These are phyloP conservation scores for Danio albolineatus DNA, from an alignment of 2,797 vertebrate genomes.

Conservation along the genomic window DNA sequence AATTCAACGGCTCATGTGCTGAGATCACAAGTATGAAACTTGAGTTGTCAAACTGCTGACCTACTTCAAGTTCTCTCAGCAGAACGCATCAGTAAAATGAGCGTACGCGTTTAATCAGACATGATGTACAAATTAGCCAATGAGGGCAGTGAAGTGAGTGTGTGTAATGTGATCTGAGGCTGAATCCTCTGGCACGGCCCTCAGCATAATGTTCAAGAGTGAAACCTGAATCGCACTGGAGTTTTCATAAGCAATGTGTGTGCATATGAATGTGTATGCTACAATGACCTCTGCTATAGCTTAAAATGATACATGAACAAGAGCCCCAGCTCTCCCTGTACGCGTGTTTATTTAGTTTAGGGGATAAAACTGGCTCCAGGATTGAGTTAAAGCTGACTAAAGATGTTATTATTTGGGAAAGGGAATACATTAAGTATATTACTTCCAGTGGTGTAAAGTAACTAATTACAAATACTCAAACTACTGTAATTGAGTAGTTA, in stretches of 20 bases:
- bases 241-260: constrained; percentile 36
- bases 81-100: constrained; percentile 6
- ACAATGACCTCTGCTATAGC: constrained; percentile 12
- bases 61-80: constrained; percentile 9
- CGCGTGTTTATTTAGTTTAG: background rate
- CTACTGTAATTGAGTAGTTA: too few species aligned
- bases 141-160: constrained; percentile 41
- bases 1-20: constrained; percentile 11
- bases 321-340: background rate
- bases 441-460: too few species aligned
- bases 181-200: constrained; percentile 35
- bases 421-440: background rate
- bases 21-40: constrained; percentile 11
- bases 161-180: constrained; percentile 46
- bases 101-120: constrained; percentile 30
- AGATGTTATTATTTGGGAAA: too few species aligned
- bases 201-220: constrained; percentile 29
- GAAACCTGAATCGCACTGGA: constrained; percentile 43
- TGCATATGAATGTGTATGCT: constrained; percentile 44
- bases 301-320: constrained; percentile 39
- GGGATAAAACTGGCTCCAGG: background rate
- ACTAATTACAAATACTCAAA: too few species aligned
- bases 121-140: constrained; percentile 53
- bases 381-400: background rate
- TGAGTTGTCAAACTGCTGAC: constrained; percentile 12